Evolutionary conservation across 2,797 vertebrate species (phyloP), one percentile per base, ranked within the genome.

Genomic region (Spinus olivaceus): DNA sequence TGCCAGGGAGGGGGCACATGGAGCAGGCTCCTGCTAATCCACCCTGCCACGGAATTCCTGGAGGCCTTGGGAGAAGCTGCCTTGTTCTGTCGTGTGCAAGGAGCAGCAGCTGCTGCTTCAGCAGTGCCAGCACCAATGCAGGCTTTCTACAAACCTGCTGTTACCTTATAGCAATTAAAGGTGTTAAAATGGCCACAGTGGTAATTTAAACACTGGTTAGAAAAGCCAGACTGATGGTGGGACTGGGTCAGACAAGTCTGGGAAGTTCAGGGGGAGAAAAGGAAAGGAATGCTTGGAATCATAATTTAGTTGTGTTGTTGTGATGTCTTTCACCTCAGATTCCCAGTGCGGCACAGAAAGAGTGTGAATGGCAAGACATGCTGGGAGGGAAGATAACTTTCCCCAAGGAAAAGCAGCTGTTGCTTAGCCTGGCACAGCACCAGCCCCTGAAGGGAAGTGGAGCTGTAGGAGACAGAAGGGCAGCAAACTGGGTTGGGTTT

Each of bases 331-430:
- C 47, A 65, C 47, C 50, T 83, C 0, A 0, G n/a, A 42, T 50
- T 83, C 0, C 0, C 47, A 30, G 49, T 27, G 32, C 22, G 32
- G 46, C 6, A 3, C 0, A 0, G 12, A 20, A 50, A 67, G 39
- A 28, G 24, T 35, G 33, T 11, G 44, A n/a, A 47, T 44, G 49
- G 33, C 30, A 60, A 76, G 46, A 51, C 9, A 8, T 16, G 14
- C 37, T 13, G 23, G 33, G 30, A 90, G 23, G 72, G 47, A 27
- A 81, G 86, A 63, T 41, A 0, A 0, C 67, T 47, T 77, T 81
- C 32, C 54, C 64, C 33, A 30, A 57, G 73, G 6, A 27, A 35
- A 76, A 66, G 81, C 63, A 90, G 47, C 54, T 37, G 8, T 59
- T 65, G 32, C 32, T 63, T 28, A 10, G 12, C 49, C 33, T 57